These are phyloP conservation scores for Isurus oxyrinchus DNA, from an alignment of 2,113 vertebrate genomes.

Conservation along the genomic window DNA sequence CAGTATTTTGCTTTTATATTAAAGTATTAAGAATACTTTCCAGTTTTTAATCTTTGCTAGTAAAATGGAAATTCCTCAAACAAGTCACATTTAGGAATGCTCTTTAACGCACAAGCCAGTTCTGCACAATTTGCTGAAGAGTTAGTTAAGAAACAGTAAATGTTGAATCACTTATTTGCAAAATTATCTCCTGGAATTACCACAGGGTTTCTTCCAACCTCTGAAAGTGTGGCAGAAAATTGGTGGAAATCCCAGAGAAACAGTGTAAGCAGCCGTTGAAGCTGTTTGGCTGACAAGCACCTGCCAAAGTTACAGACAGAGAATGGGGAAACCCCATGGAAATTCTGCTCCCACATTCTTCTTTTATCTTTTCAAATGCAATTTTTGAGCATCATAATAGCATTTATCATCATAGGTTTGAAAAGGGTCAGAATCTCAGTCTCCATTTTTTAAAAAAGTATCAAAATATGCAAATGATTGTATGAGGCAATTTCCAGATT, in stretches of 20 bases:
- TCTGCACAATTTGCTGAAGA: not conserved
- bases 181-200: not conserved
- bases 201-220: not conserved
- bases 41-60: not conserved
- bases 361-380: not conserved
- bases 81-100: not conserved
- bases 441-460: not conserved
- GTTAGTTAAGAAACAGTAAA: not conserved
- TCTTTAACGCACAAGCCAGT: not conserved
- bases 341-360: not conserved
- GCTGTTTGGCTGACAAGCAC: not conserved
- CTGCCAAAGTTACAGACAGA: not conserved
- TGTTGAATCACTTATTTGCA: not conserved
- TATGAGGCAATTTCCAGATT: not conserved
- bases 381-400: not conserved
- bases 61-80: not conserved
- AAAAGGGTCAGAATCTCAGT: not conserved
- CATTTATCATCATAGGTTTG: not conserved
- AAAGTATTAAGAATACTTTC: not conserved
- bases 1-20: too few relatives aligned
- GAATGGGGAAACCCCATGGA: not conserved
- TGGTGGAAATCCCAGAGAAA: not conserved
- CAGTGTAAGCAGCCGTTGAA: not conserved
- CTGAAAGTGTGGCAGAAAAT: not conserved
- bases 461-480: not conserved